Evolutionary conservation across 2,888 invertebrate species (phyloP).

Genomic region (Cryptosula pallasiana): DNA sequence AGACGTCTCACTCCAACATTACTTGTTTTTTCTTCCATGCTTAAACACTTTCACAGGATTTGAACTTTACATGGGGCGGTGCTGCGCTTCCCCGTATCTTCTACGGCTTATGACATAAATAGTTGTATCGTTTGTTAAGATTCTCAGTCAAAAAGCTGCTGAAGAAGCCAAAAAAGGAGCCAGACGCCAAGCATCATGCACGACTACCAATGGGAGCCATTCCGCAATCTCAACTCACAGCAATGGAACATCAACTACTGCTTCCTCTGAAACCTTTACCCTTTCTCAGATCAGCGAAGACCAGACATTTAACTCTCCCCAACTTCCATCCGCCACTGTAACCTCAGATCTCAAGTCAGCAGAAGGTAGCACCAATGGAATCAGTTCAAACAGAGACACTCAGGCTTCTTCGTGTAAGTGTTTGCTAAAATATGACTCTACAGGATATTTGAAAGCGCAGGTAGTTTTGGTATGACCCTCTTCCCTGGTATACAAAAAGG

Average conservation of each 20-base stretch:
- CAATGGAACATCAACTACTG: not conserved
- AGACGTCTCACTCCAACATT: too few species aligned
- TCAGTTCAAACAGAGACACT: not conserved
- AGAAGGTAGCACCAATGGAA: not conserved
- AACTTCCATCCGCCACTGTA: not conserved
- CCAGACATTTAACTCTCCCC: not conserved
- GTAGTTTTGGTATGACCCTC: too few species aligned
- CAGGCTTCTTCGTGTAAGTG: not conserved
- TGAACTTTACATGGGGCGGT: too few species aligned
- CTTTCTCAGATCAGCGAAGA: conserved; percentile 7
- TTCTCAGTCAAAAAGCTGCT: conserved; percentile 11
- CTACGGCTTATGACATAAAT: too few species aligned
- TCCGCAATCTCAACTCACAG: not conserved
- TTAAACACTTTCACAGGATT: too few species aligned
- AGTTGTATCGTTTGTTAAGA: not conserved
- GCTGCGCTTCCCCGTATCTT: too few species aligned
- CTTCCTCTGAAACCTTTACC: not conserved
- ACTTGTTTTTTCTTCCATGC: too few species aligned
- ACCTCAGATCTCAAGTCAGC: not conserved
- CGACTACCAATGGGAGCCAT: conserved; percentile 19
- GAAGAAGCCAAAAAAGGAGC: conserved; percentile 1
- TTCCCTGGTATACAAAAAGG: too few species aligned
- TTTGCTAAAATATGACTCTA: too few species aligned
- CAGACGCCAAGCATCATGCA: not conserved
- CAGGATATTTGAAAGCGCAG: too few species aligned